Base-by-base conservation (phyloP, 1,140 invertebrate species). In the Pachypeltis micranthus region DNA sequence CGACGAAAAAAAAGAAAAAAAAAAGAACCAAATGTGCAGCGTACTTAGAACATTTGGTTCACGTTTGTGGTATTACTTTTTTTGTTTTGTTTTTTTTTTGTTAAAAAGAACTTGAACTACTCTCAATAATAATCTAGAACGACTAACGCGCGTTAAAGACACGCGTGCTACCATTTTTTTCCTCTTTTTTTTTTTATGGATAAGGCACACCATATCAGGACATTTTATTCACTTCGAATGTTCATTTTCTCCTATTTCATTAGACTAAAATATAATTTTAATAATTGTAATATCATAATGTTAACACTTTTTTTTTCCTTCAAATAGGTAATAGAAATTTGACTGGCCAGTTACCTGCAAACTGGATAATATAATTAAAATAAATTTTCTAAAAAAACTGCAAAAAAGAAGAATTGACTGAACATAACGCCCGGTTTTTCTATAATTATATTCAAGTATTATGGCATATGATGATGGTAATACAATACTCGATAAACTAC, bases 151-250 rank as follows among this genome's bases (percentile, higher is more conserved):
- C 31, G 58, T 60, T 51, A 58, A 59, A 64, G 61, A 66, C 51
- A 31, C 59, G 59, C 54, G 39, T 23, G 59, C 65, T 66, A 66
- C 56, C 16, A 4, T n/a, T n/a, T n/a, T n/a, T n/a, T n/a, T n/a
- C n/a, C n/a, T n/a, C n/a, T n/a, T n/a, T n/a, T n/a, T n/a, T 63
- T 66, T 44, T 56, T 61, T 54, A 55, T 66, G 65, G 65, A 64
- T 66, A 66, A 66, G 65, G 65, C 65, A 66, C 65, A 64, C 65
- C 65, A 61, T 63, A 62, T 66, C 65, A 66, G 65, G 65, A 66
- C 65, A 66, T 64, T 66, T 62, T 61, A 63, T 59, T 61, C 19
- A 39, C 59, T 65, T 65, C 44, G 27, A 39, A 61, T 31, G 47
- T 14, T 47, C 44, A 47, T 47, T 31, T 61, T 25, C 55, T 25